phyloP scores from a whole-genome alignment of 2,888 invertebrate species.

The Chelonus formosanus region DNA sequence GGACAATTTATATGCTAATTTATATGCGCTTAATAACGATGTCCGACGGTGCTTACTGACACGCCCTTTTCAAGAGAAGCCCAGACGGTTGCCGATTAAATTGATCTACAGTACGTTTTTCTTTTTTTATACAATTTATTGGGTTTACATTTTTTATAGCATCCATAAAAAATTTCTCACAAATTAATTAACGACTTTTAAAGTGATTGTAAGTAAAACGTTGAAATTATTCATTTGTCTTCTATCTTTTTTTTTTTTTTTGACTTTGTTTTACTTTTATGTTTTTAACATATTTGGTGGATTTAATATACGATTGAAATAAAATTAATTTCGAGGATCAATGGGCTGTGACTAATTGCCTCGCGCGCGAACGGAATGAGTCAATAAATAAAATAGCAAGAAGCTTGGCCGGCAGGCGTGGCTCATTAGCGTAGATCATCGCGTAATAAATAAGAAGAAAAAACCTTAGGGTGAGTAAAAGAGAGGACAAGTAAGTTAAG shows the following conservation, averaged over 20 bases:
- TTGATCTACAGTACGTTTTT: background rate
- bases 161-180: background rate
- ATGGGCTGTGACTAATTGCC: slow-evolving; percentile 25
- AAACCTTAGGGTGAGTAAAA: slow-evolving; percentile 21
- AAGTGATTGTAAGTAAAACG: background rate
- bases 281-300: too few species aligned
- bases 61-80: slow-evolving; percentile 55
- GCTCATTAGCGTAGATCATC: slow-evolving; percentile 36
- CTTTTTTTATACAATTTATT: background rate
- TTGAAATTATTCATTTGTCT: background rate
- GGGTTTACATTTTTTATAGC: slow-evolving; percentile 4
- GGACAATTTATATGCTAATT: slow-evolving; percentile 65
- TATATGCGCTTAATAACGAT: slow-evolving; percentile 65
- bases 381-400: slow-evolving; percentile 34
- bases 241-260: background rate
- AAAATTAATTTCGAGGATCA: slow-evolving; percentile 21
- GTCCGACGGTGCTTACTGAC: slow-evolving; percentile 63
- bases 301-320: background rate
- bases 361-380: slow-evolving; percentile 18
- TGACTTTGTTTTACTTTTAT: background rate
- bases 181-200: background rate
- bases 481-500: slow-evolving; percentile 11
- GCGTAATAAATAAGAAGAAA: slow-evolving; percentile 29
- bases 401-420: slow-evolving; percentile 31
- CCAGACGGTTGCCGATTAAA: slow-evolving; percentile 5